Evolutionary conservation across 2,888 invertebrate genomes (phyloP), one percentile per base, ranked within the genome.

Genomic region (Digitonthophagus gazella): DNA sequence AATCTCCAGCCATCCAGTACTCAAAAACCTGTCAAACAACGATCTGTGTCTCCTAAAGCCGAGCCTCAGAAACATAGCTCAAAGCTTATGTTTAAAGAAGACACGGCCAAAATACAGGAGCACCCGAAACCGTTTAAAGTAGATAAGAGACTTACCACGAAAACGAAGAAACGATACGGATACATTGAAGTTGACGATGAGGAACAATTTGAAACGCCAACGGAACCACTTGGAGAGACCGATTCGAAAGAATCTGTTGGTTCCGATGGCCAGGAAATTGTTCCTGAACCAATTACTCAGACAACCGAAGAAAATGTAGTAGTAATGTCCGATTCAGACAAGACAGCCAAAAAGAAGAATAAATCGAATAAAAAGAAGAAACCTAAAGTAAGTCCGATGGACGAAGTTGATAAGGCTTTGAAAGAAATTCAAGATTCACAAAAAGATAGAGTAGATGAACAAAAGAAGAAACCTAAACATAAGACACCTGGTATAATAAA

Each of bases 1-100:
- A 76, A 83, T 80, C 82, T 85, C 81, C 87, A 87, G 86, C 86
- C 87, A 86, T 87, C 86, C 86, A 84, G 83, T 82, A 80, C 78
- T 77, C 73, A 76, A 72, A 75, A 77, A 74, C 75, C 73, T 71
- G 75, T 72, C 67, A 72, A 58, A 70, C 74, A 76, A 75, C 74
- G 75, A 74, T 73, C 77, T 75, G 72, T 73, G 67, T 74, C 78
- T 74, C 77, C 79, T 70, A 78, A 76, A 73, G 75, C 78, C 73
- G 68, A 67, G 77, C 79, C 79, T 79, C 74, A 76, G 66, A 72
- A 76, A 76, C 73, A 72, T 75, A 75, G 74, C 72, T 71, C 67
- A 64, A 65, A 15, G 71, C 72, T 71, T n/a, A 74, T 72, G 74
- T 72, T 64, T 11, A 74, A 75, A 72, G 80, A 78, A 74, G 80